Base-by-base conservation (phyloP, 2,888 invertebrate species). In the Drosophila borealis region DNA sequence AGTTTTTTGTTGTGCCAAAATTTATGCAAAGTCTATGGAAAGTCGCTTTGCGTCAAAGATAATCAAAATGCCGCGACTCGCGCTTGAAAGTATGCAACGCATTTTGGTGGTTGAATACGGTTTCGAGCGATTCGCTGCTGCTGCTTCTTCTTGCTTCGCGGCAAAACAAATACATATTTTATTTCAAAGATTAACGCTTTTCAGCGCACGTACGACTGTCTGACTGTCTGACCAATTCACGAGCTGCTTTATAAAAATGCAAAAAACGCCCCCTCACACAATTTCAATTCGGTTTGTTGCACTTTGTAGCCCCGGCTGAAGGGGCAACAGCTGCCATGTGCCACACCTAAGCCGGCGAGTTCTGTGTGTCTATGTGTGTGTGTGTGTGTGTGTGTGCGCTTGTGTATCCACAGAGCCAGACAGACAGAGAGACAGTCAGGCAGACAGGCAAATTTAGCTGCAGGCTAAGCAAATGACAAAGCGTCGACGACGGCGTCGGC, bases 21-120 rank as follows among this genome's bases (percentile, higher is more conserved):
- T 85, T 80, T 85, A 85, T 85, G 84, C 84, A 88, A 85, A 85
- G 88, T 85, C 83, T 83, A 86, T 88, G 80, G 73, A 77, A 86
- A 79, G 82, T 73, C 86, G 73, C 75, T 78, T 80, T 78, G 67
- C 72, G 77, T 67, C 76, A 70, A 74, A 83, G 83, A 83, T 83
- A 83, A 86, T 83, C 83, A 83, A 78, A 78, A 76, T 49, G 57
- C 60, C 57, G 21, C 70, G 34, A 63, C 41, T 60, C 33, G 71
- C 78, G 76, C 81, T 71, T 57, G 4, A 62, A 80, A 80, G 82
- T 78, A 74, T 85, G 83, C 82, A 78, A 74, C 67, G 56, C 68
- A 66, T 67, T 84, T 76, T 55, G 86, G 76, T 83, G 86, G 76
- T 78, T 79, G 81, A 75, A 82, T 66, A 62, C 49, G 49, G 57